Conservation (phyloP, 2,113 vertebrate genomes). For the Xyliphius kryptos region DNA sequence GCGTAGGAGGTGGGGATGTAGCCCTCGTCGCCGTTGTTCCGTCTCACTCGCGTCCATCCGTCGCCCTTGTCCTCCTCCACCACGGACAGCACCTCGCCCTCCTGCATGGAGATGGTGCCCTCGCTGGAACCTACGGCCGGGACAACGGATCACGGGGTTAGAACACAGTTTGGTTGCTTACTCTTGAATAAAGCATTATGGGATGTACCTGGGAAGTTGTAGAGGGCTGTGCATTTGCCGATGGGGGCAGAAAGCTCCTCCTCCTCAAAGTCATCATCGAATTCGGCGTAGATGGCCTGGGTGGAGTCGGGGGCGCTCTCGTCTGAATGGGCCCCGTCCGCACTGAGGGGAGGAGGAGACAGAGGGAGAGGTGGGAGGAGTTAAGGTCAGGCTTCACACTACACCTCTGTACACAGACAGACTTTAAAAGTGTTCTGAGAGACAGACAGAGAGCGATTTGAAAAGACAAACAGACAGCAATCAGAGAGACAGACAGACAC, state of each 20-base stretch:
- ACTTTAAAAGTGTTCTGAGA: too few species aligned
- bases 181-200: not conserved
- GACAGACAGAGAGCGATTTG: too few species aligned
- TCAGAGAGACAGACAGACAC: too few species aligned
- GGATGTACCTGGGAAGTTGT: conserved; percentile 76
- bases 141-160: not conserved
- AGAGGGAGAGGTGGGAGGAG: too few species aligned
- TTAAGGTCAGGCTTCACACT: too few species aligned
- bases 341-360: conserved; percentile 50
- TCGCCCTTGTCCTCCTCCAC: conserved; percentile 86
- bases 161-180: not conserved
- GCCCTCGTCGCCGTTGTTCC: conserved; percentile 77
- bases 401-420: too few species aligned
- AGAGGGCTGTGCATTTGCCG: conserved; percentile 80
- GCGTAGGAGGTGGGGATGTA: conserved; percentile 87
- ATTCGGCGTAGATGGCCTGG: conserved; percentile 77
- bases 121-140: conserved; percentile 73
- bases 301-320: conserved; percentile 68
- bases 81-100: conserved; percentile 75
- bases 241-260: conserved; percentile 71
- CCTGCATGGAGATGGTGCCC: conserved; percentile 81
- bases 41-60: conserved; percentile 80
- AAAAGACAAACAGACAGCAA: too few species aligned
- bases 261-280: conserved; percentile 82
- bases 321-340: conserved; percentile 68